Conservation (phyloP, 1,140 invertebrate genomes). For the Bicyclus anynana region DNA sequence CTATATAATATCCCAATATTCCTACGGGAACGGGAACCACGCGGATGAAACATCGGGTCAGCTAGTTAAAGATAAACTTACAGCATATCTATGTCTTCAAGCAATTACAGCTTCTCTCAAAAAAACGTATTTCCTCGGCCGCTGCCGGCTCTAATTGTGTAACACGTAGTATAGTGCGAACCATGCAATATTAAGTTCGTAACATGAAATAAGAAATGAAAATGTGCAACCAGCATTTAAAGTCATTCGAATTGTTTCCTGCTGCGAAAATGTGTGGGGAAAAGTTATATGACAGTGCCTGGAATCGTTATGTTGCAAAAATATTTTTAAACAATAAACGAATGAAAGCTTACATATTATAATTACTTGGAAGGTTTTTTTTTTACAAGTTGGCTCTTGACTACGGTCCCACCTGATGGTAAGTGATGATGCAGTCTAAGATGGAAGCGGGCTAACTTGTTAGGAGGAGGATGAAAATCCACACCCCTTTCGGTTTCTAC, state of each 20-base stretch:
- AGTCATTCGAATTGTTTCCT: neutral
- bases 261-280: neutral
- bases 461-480: too few relatives aligned
- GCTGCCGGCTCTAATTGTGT: neutral
- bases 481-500: too few relatives aligned
- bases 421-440: too few relatives aligned
- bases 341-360: too few relatives aligned
- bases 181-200: slow-evolving; percentile 1
- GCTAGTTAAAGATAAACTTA: neutral
- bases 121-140: neutral
- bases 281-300: neutral
- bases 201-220: slow-evolving; percentile 1
- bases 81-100: neutral
- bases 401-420: too few relatives aligned
- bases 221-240: neutral
- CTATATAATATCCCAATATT: too few relatives aligned
- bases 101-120: neutral
- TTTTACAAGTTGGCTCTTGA: too few relatives aligned
- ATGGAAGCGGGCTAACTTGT: too few relatives aligned
- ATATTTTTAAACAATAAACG: neutral
- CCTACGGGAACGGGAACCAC: too few relatives aligned
- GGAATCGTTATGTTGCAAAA: neutral
- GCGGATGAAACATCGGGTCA: too few relatives aligned
- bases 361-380: too few relatives aligned
- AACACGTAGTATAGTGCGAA: neutral